These are phyloP conservation scores for Polymixis lichenea DNA, from an alignment of 2,888 invertebrate genomes.

Conservation along the genomic window DNA sequence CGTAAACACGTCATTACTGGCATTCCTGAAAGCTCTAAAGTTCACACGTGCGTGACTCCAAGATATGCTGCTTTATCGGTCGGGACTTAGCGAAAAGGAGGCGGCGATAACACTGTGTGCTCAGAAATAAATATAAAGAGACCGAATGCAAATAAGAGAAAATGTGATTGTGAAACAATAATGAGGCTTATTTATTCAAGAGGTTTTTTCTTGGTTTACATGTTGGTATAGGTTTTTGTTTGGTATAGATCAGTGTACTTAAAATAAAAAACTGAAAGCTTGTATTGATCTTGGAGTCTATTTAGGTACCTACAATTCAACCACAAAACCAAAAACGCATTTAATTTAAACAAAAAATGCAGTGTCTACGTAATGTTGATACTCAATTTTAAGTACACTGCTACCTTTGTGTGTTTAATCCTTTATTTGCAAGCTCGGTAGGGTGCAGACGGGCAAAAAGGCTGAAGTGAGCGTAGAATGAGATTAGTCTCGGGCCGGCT, in stretches of 20 bases:
- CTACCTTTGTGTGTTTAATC: slow-evolving; percentile 53
- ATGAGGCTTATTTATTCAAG: neutral
- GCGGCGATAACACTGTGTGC: slow-evolving; percentile 16
- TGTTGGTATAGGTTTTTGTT: too few relatives aligned
- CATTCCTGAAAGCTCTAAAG: slow-evolving; percentile 54
- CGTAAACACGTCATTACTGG: slow-evolving; percentile 56
- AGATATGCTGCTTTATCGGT: slow-evolving; percentile 43
- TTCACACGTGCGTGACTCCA: slow-evolving; percentile 46
- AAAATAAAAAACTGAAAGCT: neutral
- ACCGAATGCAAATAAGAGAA: neutral
- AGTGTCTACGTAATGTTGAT: slow-evolving; percentile 28
- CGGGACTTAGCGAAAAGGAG: slow-evolving; percentile 15
- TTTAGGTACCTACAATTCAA: neutral
- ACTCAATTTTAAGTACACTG: slow-evolving; percentile 38
- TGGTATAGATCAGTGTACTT: neutral
- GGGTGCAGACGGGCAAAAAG: slow-evolving; percentile 82
- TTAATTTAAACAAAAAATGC: neutral
- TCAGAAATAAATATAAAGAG: slow-evolving; percentile 15
- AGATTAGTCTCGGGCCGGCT: slow-evolving; percentile 76
- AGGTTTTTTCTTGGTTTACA: neutral
- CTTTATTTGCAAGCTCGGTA: slow-evolving; percentile 56
- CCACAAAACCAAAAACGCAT: neutral
- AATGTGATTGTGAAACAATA: neutral
- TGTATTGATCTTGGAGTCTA: neutral
- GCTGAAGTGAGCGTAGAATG: slow-evolving; percentile 77